Conservation (phyloP, 2,888 invertebrate genomes). For the Ormyrus thymus region DNA sequence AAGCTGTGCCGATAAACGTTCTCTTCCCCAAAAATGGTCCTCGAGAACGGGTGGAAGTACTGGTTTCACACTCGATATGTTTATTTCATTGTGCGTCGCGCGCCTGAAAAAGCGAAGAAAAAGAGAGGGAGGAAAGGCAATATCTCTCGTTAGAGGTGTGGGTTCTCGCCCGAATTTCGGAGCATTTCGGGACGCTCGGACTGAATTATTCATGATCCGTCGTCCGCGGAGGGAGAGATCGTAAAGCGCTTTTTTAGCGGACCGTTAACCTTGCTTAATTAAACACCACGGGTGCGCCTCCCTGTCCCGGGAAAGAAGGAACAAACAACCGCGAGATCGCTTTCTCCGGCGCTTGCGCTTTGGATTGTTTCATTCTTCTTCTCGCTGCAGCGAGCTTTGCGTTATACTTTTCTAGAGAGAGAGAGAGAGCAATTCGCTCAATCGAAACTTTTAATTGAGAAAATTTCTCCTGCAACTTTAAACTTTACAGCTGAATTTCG, state of each 20-base stretch:
- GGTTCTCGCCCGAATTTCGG: constrained; percentile 4
- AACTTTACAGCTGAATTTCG: too few species aligned
- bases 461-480: too few species aligned
- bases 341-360: constrained; percentile 7
- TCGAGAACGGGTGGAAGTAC: neutral
- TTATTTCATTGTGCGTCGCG: constrained; percentile 10
- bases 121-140: neutral
- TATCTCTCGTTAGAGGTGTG: constrained; percentile 4
- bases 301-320: constrained; percentile 13
- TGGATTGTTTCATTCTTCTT: neutral
- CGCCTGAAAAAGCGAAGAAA: neutral
- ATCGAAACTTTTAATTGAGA: too few species aligned
- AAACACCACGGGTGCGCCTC: constrained; percentile 35
- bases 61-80: constrained; percentile 19
- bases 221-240: neutral
- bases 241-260: constrained; percentile 4
- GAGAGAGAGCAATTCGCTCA: too few species aligned
- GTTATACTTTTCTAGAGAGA: too few species aligned
- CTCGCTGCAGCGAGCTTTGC: too few species aligned
- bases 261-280: constrained; percentile 29
- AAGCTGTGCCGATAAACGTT: neutral
- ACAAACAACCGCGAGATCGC: neutral
- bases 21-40: constrained; percentile 25
- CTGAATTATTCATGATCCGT: constrained; percentile 31
- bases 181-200: neutral